Evolutionary conservation across 2,888 invertebrate genomes (phyloP).

Genomic region (Prosopocoilus inquinatus): DNA sequence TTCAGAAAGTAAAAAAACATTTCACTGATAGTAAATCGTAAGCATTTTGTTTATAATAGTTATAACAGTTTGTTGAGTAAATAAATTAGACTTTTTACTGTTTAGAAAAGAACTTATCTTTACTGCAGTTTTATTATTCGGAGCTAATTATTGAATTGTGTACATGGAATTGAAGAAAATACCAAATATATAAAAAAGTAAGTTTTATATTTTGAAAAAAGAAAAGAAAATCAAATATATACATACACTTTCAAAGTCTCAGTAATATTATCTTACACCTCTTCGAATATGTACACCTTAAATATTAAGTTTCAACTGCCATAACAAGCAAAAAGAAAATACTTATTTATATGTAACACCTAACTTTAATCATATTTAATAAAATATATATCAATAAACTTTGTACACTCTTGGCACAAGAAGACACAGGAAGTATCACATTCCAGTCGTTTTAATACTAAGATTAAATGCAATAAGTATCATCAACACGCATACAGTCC

Average conservation of each 20-base stretch:
- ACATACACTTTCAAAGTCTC: slow-evolving; percentile 7
- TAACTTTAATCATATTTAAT: slow-evolving; percentile 1
- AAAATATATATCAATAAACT: slow-evolving; percentile 16
- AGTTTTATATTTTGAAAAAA: slow-evolving; percentile 18
- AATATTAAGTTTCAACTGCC: not conserved
- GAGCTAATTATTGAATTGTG: not conserved
- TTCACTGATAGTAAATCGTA: slow-evolving; percentile 6
- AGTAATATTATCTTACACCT: not conserved
- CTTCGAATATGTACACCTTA: slow-evolving; percentile 7
- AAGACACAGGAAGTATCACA: slow-evolving; percentile 40
- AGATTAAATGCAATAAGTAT: not conserved
- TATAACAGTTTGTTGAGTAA: not conserved
- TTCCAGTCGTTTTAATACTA: slow-evolving; percentile 24
- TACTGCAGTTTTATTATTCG: too few relatives aligned
- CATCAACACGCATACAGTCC: not conserved
- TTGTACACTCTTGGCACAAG: slow-evolving; percentile 38
- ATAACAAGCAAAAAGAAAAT: slow-evolving; percentile 6
- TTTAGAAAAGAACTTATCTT: too few relatives aligned
- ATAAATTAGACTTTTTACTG: too few relatives aligned
- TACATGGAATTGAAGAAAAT: not conserved
- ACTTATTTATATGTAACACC: slow-evolving; percentile 6
- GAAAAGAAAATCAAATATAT: slow-evolving; percentile 8
- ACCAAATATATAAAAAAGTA: slow-evolving; percentile 15
- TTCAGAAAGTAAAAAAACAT: slow-evolving; percentile 29
- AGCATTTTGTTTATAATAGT: too few relatives aligned